phyloP scores from a whole-genome alignment of 2,113 vertebrate species.

The Gymnorhina tibicen region DNA sequence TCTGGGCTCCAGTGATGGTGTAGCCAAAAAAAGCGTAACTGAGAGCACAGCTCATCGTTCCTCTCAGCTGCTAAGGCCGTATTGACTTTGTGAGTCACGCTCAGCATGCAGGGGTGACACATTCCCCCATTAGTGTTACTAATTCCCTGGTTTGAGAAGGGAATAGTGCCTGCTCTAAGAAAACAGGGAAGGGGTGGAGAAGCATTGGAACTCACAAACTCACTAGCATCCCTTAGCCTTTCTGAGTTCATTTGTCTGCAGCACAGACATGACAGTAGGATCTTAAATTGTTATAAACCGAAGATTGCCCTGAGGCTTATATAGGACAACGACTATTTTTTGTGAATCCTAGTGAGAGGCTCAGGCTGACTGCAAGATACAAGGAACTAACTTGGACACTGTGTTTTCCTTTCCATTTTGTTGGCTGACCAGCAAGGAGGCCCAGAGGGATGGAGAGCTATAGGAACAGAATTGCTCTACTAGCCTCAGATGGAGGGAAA shows the following conservation, averaged over 20 bases:
- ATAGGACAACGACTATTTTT: neutral
- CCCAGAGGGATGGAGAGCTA: neutral
- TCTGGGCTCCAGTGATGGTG: neutral
- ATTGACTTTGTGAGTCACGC: neutral
- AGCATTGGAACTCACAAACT: neutral
- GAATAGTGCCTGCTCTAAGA: neutral
- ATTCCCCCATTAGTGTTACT: neutral
- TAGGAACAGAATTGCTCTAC: neutral
- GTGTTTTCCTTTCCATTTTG: neutral
- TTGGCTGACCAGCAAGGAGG: neutral
- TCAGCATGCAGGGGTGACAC: neutral
- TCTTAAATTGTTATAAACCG: neutral
- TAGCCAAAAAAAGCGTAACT: neutral
- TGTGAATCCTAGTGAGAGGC: neutral
- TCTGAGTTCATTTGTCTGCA: neutral
- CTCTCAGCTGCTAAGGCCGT: neutral
- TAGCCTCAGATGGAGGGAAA: neutral
- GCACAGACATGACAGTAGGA: neutral
- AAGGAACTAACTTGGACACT: neutral
- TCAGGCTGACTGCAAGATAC: neutral
- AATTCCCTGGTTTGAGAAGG: neutral
- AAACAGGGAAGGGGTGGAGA: neutral
- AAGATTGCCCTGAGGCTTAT: neutral
- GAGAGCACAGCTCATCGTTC: neutral
- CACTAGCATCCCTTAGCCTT: neutral